Conservation (phyloP, 2,113 vertebrate genomes). For the Leucosticte australis region DNA sequence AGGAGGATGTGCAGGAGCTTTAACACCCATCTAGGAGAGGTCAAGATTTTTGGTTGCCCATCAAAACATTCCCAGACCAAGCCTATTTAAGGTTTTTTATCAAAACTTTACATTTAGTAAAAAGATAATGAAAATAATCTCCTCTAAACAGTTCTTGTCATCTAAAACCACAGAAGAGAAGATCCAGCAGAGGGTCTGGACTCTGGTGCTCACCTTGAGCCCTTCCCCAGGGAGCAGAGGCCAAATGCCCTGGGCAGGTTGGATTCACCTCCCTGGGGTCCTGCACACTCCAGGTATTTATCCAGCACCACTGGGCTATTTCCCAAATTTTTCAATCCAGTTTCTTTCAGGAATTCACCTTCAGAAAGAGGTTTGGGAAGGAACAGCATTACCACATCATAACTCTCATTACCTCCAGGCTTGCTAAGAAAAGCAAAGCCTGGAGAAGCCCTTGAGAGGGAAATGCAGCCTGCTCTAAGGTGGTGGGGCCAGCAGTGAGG, state of each 20-base stretch:
- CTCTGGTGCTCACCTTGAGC: not conserved
- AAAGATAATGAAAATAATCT: not conserved
- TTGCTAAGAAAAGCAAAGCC: not conserved
- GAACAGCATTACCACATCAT: rapidly evolving
- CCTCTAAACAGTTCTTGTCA: not conserved
- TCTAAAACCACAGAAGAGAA: not conserved
- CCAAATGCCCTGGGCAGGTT: rapidly evolving
- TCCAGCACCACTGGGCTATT: not conserved
- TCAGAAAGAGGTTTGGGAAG: not conserved
- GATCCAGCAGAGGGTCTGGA: not conserved
- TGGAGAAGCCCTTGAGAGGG: not conserved
- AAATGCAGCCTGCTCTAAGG: rapidly evolving
- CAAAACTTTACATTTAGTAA: not conserved
- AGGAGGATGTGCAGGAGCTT: not conserved
- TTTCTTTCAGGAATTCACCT: not conserved
- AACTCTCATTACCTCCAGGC: rapidly evolving
- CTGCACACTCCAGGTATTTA: not conserved
- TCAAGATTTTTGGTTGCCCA: not conserved
- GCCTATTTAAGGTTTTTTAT: not conserved
- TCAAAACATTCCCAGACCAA: not conserved
- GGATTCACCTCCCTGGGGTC: not conserved
- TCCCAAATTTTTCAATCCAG: not conserved
- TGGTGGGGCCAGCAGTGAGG: not conserved
- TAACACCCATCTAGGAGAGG: not conserved
- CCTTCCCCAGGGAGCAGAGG: not conserved